Evolutionary conservation across 64 coral and sea anemone genomes (phyloP).

Genomic region (Montipora sp.): DNA sequence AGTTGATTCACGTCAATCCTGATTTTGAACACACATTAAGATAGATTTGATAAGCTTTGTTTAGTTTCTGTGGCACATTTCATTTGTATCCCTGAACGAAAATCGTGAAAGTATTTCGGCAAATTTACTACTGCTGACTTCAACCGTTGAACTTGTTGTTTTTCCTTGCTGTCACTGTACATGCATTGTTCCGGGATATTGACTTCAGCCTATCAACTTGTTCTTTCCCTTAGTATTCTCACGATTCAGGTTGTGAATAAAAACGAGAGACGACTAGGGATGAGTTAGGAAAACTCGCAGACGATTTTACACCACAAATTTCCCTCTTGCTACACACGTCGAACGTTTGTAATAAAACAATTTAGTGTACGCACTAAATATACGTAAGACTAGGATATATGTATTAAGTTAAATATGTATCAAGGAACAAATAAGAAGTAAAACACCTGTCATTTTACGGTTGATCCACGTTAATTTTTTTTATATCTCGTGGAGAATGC

Average conservation of each 20-base stretch:
- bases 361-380: conserved; percentile 1
- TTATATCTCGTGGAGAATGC: neutral
- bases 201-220: neutral
- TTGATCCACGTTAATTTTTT: neutral
- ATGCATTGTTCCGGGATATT: neutral
- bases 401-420: neutral
- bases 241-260: too few species aligned
- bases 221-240: neutral
- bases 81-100: conserved; percentile 42
- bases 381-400: neutral
- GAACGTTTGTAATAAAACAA: neutral
- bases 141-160: neutral
- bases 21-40: conserved; percentile 17
- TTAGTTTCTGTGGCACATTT: conserved; percentile 35
- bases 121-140: conserved; percentile 17
- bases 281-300: neutral
- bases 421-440: neutral
- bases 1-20: conserved; percentile 17
- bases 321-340: neutral
- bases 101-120: conserved; percentile 38
- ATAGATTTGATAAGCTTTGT: conserved; percentile 14
- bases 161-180: too few species aligned
- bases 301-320: neutral
- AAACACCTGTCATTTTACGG: neutral
- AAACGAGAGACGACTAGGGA: neutral